Base-by-base conservation (phyloP, 2,113 vertebrate genomes). In the Syngnathus typhle region DNA sequence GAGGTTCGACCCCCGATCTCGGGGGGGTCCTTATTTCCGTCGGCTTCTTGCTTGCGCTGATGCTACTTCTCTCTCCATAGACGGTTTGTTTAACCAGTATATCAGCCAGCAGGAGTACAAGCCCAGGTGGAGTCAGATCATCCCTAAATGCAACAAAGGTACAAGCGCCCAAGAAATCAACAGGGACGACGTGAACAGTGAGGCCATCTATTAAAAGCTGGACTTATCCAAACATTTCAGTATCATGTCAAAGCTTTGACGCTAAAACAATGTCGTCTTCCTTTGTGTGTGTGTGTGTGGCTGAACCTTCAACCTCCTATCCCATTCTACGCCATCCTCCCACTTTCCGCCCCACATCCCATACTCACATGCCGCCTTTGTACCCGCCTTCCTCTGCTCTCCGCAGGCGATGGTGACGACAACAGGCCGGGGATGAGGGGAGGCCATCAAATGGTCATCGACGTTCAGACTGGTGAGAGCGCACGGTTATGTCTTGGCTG, bases 61-160 rank as follows among this genome's bases (percentile, higher is more conserved):
- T n/a, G 23, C n/a, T 36, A 54, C 12, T 12, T 36, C 64, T 85
- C 51, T 84, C 49, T 71, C 65, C 39, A 60, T 37, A 92, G 97
- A 98, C 84, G 96, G 97, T 56, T 93, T 99, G 67, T 99, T 99
- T 89, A 99, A 96, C 88, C 96, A 99, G 82, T 99, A 99, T 70
- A 99, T 99, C 91, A 98, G 97, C 87, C 96, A 99, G 71, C 97
- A 99, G 83, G 97, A 99, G 84, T 99, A 99, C 85, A 99, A 98
- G 78, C 97, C 97, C 61, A 90, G 96, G 66, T 99, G 97, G 97
- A 97, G 94, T 80, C 97, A 99, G 80, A 99, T 99, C 77, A 97
- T 98, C 79, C 97, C 97, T 1, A 98, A 98, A 89, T 95, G 94
- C 76, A 94, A 91, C 90, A 99, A 99, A 95, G 94, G 95, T 94